Evolutionary conservation across 2,113 vertebrate genomes (phyloP), one percentile per base, ranked within the genome.

Genomic region (Abramis brama): DNA sequence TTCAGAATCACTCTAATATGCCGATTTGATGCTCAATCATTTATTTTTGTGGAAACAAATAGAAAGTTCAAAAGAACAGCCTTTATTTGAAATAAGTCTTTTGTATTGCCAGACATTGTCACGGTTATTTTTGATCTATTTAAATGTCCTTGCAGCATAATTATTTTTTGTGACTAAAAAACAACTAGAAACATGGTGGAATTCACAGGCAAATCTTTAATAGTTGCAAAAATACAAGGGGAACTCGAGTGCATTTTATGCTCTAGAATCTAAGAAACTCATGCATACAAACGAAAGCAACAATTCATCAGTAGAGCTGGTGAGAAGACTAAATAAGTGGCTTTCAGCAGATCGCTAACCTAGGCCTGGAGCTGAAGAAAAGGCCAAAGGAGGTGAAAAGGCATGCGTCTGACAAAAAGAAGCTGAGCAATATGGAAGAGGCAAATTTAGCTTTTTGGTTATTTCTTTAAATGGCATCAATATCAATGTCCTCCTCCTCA

Each of bases 401-500:
- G 84, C 87, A 88, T 88, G 87, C 84, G 25, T 85, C 87, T 82
- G 79, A 85, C 70, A 59, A 83, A 74, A 73, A 79, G 70, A 85
- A 89, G 89, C 71, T 60, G 64, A 73, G 85, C 78, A 85, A 43
- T 83, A 27, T 36, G 43, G 81, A 66, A 85, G 84, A 87, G 86
- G 78, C 87, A 85, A 45, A 62, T 82, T 52, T 33, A 83, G 83
- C 75, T 81, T 33, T 75, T 79, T 64, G 21, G 66, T 60, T 64
- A 10, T 52, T 79, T 92, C 79, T 94, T 93, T 95, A 99, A 96
- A 99, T 99, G 88, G 98, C 97, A 93, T 99, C 98, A 9, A 99
- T 99, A 92, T 99, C 98, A 15, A 99, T 97, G 93, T 99, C 98
- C 0, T 99, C 97, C 80, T 96, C 95, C n/a, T 99, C 98, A 87